Conservation (phyloP, 1,140 invertebrate genomes). For the Protaetia brevitarsis region DNA sequence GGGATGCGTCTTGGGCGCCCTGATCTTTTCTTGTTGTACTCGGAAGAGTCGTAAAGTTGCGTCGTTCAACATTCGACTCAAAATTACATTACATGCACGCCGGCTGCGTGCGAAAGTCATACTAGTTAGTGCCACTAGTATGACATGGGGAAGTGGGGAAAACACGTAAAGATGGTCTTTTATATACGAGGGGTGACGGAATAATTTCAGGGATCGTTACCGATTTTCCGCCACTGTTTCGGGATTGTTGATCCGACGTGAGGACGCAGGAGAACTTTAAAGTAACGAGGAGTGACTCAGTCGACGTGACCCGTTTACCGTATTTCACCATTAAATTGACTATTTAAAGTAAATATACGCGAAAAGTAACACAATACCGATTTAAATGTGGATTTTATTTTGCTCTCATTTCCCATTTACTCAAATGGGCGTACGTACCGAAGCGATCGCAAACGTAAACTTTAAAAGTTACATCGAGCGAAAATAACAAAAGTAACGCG, state of each 20-base stretch:
- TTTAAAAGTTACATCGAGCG: not conserved
- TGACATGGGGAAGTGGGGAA: slow-evolving; percentile 1
- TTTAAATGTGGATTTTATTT: not conserved
- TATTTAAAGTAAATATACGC: not conserved
- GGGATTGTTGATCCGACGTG: no score
- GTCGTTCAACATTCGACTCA: slow-evolving; percentile 22
- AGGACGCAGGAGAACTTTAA: no score
- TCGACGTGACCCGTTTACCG: not conserved
- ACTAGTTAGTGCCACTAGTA: not conserved
- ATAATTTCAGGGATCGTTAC: not conserved
- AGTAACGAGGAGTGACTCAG: not conserved
- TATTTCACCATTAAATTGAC: not conserved
- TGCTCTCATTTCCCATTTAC: not conserved
- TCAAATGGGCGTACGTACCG: no score
- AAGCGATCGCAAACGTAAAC: no score
- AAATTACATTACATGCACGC: slow-evolving; percentile 27
- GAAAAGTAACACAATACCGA: not conserved
- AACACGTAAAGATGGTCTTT: not conserved
- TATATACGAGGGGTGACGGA: not conserved
- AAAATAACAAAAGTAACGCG: not conserved
- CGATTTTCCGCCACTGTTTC: not conserved
- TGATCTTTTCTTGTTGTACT: not conserved
- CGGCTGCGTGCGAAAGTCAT: slow-evolving; percentile 1
- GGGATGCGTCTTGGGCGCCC: slow-evolving; percentile 1
- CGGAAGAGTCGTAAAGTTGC: not conserved